These are phyloP conservation scores for Elanus axillaris DNA, from an alignment of 2,113 vertebrate genomes.

Conservation along the genomic window DNA sequence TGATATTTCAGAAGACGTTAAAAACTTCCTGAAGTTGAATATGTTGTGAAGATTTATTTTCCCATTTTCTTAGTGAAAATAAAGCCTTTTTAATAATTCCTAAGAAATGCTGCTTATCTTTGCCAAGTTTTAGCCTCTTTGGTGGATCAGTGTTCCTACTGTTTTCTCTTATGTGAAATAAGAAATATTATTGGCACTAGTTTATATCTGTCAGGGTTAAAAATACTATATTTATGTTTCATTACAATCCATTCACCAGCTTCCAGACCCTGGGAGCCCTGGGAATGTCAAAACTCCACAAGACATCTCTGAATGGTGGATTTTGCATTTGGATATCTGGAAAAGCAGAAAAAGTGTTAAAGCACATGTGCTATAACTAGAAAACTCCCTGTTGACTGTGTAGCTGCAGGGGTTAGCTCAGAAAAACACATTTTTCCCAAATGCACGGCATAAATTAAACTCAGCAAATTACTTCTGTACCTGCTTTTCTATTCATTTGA, in stretches of 20 bases:
- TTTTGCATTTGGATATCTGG: conserved; percentile 5
- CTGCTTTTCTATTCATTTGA: neutral
- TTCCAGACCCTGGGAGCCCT: neutral
- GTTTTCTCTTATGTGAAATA: neutral
- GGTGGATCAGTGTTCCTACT: neutral
- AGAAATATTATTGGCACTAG: neutral
- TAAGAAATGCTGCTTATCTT: neutral
- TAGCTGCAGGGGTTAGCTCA: neutral
- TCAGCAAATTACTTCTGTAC: neutral
- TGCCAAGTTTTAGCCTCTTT: neutral
- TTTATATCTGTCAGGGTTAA: neutral
- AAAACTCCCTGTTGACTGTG: neutral
- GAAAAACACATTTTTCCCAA: neutral
- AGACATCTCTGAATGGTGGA: neutral
- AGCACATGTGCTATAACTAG: neutral
- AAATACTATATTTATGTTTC: neutral
- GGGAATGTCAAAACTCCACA: neutral
- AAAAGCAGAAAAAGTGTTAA: neutral
- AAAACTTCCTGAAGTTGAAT: neutral
- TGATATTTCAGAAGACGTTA: neutral
- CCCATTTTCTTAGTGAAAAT: neutral
- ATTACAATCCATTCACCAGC: neutral
- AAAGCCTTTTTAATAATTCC: neutral
- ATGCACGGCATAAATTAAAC: neutral
- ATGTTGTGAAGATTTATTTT: neutral